Evolutionary conservation across 2,888 invertebrate genomes (phyloP), one percentile per base, ranked within the genome.

Genomic region (Microctonus aethiopoides): DNA sequence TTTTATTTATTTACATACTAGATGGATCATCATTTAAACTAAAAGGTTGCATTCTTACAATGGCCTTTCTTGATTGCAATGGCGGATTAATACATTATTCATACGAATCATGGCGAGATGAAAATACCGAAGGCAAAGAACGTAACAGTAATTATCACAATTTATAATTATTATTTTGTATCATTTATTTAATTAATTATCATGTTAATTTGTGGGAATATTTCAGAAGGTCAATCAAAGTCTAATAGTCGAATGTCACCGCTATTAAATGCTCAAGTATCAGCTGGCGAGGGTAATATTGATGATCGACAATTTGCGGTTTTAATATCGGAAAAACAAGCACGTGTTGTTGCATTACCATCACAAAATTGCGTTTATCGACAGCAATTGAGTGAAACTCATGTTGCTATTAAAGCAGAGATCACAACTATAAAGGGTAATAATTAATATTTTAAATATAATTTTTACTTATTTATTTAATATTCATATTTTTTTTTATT

Each of bases 21-120:
- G 99, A 98, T 84, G 98, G 97, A 80, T 96, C 97, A 80, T 93
- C 98, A 87, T 97, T 98, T 90, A 93, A 97, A 88, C 90, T 99
- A 88, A 98, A 97, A 89, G 99, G 98, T 81, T 93, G 96, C 85
- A 95, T 99, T 84, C 89, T 98, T 82, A 92, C 94, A 77, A 95
- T 98, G 92, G 95, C 96, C 76, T 99, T 99, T 89, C 90, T 99
- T 86, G 98, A 99, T 90, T 95, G 95, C 86, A 95, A 94, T 84
- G 98, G 98, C 84, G 92, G 94, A 84, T 91, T 98, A 79, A 94
- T 98, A 84, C 95, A 95, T 72, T 94, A 94, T 84, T 92, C 95
- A 54, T 95, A 92, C 84, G 98, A 98, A 87, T 91, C 94, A 80
- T 99, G 98, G 97, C 94, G 91, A 86, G 98, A 98, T 84, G 95